These are phyloP conservation scores for Dromococcyx pavoninus DNA, from an alignment of 2,797 vertebrate genomes.

Conservation along the genomic window DNA sequence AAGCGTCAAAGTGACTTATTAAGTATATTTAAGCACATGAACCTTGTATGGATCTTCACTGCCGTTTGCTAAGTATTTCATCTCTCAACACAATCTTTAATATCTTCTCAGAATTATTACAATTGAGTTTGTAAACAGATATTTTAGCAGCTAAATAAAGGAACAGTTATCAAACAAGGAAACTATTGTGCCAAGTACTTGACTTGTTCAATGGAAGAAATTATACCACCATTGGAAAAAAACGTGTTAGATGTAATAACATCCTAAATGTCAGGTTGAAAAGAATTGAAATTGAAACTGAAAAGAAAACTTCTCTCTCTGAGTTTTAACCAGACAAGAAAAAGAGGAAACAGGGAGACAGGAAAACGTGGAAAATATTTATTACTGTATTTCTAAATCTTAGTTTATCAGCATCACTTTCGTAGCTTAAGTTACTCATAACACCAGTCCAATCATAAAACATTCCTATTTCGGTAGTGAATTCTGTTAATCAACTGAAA, in stretches of 20 bases:
- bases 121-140: background rate
- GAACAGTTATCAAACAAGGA: background rate
- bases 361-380: background rate
- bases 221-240: background rate
- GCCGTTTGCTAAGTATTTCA: background rate
- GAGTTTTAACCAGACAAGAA: background rate
- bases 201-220: background rate
- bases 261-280: accelerated
- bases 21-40: background rate
- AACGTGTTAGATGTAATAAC: background rate
- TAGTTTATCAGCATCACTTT: background rate
- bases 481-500: background rate
- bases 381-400: background rate
- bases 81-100: background rate
- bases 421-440: background rate
- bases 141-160: background rate
- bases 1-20: background rate
- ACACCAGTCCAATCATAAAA: background rate
- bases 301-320: background rate
- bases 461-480: background rate
- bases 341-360: background rate
- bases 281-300: no score
- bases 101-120: background rate
- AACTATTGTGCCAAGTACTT: background rate
- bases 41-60: background rate